Conservation (phyloP, 1,140 invertebrate species). For the Arion vulgaris region DNA sequence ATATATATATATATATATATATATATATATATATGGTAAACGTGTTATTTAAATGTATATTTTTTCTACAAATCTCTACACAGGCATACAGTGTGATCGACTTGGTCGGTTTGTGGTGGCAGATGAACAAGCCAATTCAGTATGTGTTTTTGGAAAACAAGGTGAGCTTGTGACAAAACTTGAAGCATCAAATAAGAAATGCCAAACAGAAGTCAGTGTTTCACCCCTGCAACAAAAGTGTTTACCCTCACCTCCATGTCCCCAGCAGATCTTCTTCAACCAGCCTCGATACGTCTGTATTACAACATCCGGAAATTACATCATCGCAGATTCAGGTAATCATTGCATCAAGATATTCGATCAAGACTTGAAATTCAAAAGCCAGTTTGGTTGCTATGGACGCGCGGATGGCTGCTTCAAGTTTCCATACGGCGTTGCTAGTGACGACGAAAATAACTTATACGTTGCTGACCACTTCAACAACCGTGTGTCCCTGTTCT, state of each 20-base stretch:
- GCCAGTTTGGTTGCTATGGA: conserved; percentile 82
- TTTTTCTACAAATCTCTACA: not conserved
- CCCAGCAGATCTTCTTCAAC: conserved; percentile 22
- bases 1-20: too few species aligned
- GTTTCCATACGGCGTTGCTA: conserved; percentile 91
- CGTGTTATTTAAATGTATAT: too few species aligned
- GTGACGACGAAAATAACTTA: conserved; percentile 84
- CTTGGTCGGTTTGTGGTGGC: conserved; percentile 42
- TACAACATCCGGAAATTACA: conserved; percentile 47
- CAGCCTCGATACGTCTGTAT: conserved; percentile 52
- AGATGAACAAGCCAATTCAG: conserved; percentile 41
- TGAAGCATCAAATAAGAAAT: not conserved
- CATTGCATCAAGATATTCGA: conserved; percentile 62
- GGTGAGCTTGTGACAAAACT: conserved; percentile 34
- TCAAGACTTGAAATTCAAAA: conserved; percentile 57
- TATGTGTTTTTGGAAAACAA: conserved; percentile 38
- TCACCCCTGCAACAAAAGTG: not conserved
- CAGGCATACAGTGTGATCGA: conserved; percentile 46
- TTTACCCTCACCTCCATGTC: not conserved
- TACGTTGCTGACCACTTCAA: conserved; percentile 93
- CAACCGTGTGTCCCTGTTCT: conserved; percentile 77
- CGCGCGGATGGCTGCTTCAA: conserved; percentile 83
- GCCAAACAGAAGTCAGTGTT: not conserved
- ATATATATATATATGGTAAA: too few species aligned
- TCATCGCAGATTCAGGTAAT: conserved; percentile 63